Evolutionary conservation across 2,888 invertebrate genomes (phyloP).

Genomic region (Boloria selene): DNA sequence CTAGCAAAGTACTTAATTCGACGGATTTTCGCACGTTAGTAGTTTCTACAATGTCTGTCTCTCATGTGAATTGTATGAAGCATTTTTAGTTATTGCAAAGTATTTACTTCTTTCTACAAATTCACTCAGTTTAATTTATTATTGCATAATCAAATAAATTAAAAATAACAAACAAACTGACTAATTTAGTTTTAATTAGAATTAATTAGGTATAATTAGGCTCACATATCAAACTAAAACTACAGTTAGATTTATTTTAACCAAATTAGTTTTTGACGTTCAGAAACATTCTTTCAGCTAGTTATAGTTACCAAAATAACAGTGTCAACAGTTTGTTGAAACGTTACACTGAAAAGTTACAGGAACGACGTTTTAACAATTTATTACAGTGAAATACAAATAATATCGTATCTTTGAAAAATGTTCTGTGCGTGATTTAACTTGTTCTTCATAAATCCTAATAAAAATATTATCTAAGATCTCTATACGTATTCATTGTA

Average conservation of each 20-base stretch:
- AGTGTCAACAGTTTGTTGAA: slow-evolving; percentile 62
- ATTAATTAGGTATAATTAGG: slow-evolving; percentile 41
- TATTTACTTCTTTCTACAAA: too few relatives aligned
- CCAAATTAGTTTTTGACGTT: slow-evolving; percentile 68
- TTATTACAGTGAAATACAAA: slow-evolving; percentile 64
- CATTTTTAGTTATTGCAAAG: too few relatives aligned
- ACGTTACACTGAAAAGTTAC: slow-evolving; percentile 71
- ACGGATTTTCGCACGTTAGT: too few relatives aligned
- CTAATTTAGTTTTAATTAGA: slow-evolving; percentile 15
- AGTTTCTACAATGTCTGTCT: too few relatives aligned
- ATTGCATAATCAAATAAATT: not conserved
- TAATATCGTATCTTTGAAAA: slow-evolving; percentile 53
- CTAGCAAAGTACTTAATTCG: too few relatives aligned
- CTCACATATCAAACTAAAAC: slow-evolving; percentile 43
- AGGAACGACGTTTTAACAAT: slow-evolving; percentile 47
- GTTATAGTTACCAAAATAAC: slow-evolving; percentile 65
- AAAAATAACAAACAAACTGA: not conserved
- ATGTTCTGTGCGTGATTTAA: slow-evolving; percentile 62
- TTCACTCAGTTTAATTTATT: too few relatives aligned
- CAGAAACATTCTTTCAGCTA: slow-evolving; percentile 65
- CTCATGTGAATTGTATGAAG: too few relatives aligned
- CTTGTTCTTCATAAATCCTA: slow-evolving; percentile 66
- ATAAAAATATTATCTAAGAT: slow-evolving; percentile 56
- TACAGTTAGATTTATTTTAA: slow-evolving; percentile 48
- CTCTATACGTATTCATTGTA: slow-evolving; percentile 1